These are phyloP conservation scores for Scaptomyza cyrtandrae DNA, from an alignment of 2,888 invertebrate genomes.

Conservation along the genomic window DNA sequence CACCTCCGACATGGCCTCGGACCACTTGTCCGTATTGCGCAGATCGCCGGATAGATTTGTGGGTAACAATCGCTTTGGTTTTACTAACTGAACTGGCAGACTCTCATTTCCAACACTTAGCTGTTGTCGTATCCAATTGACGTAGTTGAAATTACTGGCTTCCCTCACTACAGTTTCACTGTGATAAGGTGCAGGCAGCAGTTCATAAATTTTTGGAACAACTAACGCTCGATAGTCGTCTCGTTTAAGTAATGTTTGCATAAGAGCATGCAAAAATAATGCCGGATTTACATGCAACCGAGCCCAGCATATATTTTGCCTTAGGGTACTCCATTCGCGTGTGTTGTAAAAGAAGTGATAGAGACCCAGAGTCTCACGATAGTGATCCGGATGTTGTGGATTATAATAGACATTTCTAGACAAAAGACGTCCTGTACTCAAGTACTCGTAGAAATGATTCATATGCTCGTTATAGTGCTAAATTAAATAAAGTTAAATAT, in stretches of 20 bases:
- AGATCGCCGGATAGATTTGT: slow-evolving; percentile 24
- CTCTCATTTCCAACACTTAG: neutral
- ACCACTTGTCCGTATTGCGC: slow-evolving; percentile 51
- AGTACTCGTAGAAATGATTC: slow-evolving; percentile 33
- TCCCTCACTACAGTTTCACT: slow-evolving; percentile 88
- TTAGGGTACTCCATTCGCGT: slow-evolving; percentile 87
- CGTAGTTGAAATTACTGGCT: slow-evolving; percentile 85
- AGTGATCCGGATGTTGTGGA: slow-evolving; percentile 29
- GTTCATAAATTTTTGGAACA: slow-evolving; percentile 90
- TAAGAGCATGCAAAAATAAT: slow-evolving; percentile 89
- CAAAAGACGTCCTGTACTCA: slow-evolving; percentile 30
- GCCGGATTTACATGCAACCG: slow-evolving; percentile 89
- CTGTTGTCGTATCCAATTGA: slow-evolving; percentile 43
- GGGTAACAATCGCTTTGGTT: slow-evolving; percentile 42
- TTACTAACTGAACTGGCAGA: slow-evolving; percentile 8
- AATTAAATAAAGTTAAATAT: neutral
- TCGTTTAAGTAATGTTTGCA: slow-evolving; percentile 88
- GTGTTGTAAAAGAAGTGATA: slow-evolving; percentile 87
- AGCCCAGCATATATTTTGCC: slow-evolving; percentile 86
- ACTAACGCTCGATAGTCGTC: slow-evolving; percentile 88
- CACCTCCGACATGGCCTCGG: slow-evolving; percentile 55
- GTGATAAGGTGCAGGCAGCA: slow-evolving; percentile 90
- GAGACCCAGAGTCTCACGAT: slow-evolving; percentile 74
- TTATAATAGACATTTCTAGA: slow-evolving; percentile 33
- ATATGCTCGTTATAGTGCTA: slow-evolving; percentile 53